These are phyloP conservation scores for Cyphomyrus plagiostoma DNA, from an alignment of 2,113 vertebrate species.

Conservation along the genomic window DNA sequence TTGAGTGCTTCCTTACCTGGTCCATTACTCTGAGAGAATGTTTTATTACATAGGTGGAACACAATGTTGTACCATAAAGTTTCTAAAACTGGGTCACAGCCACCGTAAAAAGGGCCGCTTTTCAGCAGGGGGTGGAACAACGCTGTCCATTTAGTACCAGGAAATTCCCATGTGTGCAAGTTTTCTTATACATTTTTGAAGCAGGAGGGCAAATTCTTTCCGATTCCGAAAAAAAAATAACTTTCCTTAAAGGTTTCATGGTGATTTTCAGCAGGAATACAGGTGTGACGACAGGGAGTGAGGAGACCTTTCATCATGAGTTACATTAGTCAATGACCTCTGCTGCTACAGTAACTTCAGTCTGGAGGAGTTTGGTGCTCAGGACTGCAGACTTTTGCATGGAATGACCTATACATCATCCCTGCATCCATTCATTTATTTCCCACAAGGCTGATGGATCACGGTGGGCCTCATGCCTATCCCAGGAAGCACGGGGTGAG, in stretches of 20 bases:
- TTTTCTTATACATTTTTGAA: not conserved
- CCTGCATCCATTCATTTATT: not conserved
- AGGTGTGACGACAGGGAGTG: not conserved
- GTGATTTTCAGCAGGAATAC: not conserved
- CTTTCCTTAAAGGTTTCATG: not conserved
- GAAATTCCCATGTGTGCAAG: not conserved
- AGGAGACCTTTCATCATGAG: not conserved
- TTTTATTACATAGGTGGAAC: constrained; percentile 16
- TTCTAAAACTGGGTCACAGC: constrained; percentile 9
- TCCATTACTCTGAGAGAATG: constrained; percentile 11
- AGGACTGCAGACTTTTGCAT: not conserved
- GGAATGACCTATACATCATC: not conserved
- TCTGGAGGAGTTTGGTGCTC: not conserved
- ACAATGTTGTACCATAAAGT: constrained; percentile 18
- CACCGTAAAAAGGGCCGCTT: not conserved
- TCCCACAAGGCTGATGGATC: not conserved
- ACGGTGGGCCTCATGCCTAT: not conserved
- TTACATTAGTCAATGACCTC: not conserved
- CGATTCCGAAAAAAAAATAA: not conserved
- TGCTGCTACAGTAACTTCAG: not conserved
- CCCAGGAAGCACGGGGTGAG: not conserved
- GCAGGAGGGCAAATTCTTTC: not conserved
- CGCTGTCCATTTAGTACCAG: not conserved
- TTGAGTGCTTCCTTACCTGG: not conserved
- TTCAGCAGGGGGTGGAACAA: not conserved